Evolutionary conservation across 2,797 vertebrate species (phyloP).

Genomic region (Hirundo rustica): DNA sequence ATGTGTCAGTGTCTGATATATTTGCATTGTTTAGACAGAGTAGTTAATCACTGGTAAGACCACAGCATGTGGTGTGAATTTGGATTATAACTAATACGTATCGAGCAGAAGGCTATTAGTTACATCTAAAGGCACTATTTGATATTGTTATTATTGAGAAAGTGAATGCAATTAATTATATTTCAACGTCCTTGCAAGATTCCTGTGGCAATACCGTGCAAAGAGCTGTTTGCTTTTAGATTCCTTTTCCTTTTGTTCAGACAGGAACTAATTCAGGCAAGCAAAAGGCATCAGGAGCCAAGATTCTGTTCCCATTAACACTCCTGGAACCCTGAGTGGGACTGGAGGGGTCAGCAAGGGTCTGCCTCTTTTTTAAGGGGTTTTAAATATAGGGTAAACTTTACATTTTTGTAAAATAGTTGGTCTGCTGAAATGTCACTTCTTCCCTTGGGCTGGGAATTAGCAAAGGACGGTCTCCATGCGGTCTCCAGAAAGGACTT

Average conservation of each 20-base stretch:
- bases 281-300: background rate
- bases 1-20: background rate
- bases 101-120: slow-evolving; percentile 44
- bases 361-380: background rate
- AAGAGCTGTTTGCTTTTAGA: background rate
- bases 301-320: background rate
- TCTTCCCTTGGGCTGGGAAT: background rate
- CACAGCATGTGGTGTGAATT: slow-evolving; percentile 6
- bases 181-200: background rate
- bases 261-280: background rate
- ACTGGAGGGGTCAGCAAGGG: background rate
- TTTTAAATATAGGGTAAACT: background rate
- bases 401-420: background rate
- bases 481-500: background rate
- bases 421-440: background rate
- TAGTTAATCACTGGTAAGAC: slow-evolving; percentile 51
- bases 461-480: background rate
- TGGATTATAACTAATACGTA: slow-evolving; percentile 34
- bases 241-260: background rate
- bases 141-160: slow-evolving; percentile 18
- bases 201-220: background rate
- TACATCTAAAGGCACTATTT: slow-evolving; percentile 15
- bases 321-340: background rate
- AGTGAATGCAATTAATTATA: slow-evolving; percentile 9
- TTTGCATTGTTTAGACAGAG: slow-evolving; percentile 47